phyloP scores from a whole-genome alignment of 2,113 vertebrate genomes.

The Monopterus albus region DNA sequence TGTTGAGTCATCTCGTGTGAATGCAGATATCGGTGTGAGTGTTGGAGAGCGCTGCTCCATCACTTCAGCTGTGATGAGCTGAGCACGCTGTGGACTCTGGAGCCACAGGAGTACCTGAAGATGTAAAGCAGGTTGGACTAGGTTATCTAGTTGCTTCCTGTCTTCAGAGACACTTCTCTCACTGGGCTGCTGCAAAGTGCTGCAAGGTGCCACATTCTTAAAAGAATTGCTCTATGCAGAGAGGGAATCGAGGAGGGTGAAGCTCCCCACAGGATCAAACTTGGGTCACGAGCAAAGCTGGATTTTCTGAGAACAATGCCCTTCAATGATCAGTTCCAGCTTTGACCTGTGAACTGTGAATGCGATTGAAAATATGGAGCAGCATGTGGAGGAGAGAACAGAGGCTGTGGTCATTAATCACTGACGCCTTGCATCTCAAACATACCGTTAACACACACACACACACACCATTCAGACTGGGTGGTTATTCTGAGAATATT shows the following conservation, averaged over 20 bases:
- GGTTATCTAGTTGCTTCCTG: constrained; percentile 57
- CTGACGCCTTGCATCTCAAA: constrained; percentile 34
- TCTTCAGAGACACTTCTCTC: constrained; percentile 50
- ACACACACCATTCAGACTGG: constrained; percentile 34
- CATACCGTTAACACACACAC: constrained; percentile 10
- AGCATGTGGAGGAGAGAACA: constrained; percentile 45
- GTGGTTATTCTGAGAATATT: constrained; percentile 28
- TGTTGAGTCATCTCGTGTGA: constrained; percentile 9
- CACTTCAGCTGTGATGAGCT: constrained; percentile 1
- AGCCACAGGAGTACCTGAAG: constrained; percentile 32
- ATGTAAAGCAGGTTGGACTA: constrained; percentile 44
- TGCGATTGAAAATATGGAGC: constrained; percentile 74
- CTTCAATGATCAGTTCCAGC: constrained; percentile 56
- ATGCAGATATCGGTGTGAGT: constrained; percentile 6
- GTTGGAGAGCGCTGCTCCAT: constrained; percentile 1
- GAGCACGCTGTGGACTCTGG: background rate
- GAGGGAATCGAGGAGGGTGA: constrained; percentile 8
- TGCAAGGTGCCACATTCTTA: constrained; percentile 36
- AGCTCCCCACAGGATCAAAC: constrained; percentile 55
- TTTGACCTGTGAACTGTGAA: constrained; percentile 76
- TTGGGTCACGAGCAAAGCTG: constrained; percentile 29
- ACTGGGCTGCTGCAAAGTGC: constrained; percentile 56
- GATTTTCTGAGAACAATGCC: constrained; percentile 49
- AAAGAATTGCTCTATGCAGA: constrained; percentile 34
- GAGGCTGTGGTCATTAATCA: constrained; percentile 80